Evolutionary conservation across 2,113 vertebrate species (phyloP).

Genomic region (Chloroceryle aenea): DNA sequence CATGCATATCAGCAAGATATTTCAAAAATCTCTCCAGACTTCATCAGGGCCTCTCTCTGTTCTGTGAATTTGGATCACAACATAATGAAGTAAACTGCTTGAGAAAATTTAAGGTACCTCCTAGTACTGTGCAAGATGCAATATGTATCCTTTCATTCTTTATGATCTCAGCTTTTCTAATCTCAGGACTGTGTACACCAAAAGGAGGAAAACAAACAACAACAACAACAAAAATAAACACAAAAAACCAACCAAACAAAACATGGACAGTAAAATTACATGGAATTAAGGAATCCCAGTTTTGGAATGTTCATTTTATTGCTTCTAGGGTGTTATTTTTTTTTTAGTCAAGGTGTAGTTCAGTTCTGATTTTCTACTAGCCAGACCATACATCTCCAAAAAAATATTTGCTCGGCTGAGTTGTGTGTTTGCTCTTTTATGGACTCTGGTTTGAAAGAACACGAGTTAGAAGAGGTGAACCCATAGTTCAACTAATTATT

Average conservation of each 20-base stretch:
- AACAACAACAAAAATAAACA: not conserved
- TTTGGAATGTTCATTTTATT: not conserved
- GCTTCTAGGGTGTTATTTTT: not conserved
- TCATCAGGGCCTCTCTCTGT: not conserved
- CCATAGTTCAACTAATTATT: not conserved
- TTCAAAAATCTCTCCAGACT: not conserved
- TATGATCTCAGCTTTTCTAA: not conserved
- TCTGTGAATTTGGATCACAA: not conserved
- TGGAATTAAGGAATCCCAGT: not conserved
- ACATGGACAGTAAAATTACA: not conserved
- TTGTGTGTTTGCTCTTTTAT: not conserved
- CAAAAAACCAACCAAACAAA: not conserved
- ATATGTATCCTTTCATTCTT: not conserved
- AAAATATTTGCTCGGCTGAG: not conserved
- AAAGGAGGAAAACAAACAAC: not conserved
- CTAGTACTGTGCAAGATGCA: not conserved
- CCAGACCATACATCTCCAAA: not conserved
- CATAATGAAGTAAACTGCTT: not conserved
- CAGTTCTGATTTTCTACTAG: not conserved
- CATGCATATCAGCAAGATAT: not conserved
- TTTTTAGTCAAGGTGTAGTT: not conserved
- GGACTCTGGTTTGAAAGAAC: not conserved
- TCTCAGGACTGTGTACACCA: not conserved
- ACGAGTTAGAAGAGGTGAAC: not conserved
- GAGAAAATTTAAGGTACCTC: not conserved